phyloP scores from a whole-genome alignment of 35 echinoderm and acorn worm genomes.

The Ophioderma brevispina region DNA sequence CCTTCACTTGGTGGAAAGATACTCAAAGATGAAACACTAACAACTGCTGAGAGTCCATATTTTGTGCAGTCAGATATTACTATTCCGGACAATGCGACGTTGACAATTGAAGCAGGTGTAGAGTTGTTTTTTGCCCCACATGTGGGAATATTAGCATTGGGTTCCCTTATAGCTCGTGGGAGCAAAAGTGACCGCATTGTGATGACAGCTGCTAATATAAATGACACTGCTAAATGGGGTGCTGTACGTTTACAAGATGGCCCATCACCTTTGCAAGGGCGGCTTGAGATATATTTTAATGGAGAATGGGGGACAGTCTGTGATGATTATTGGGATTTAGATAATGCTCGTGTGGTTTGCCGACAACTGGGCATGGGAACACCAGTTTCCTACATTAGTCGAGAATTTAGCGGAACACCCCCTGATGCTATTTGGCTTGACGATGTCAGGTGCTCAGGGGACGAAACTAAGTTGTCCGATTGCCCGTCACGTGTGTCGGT shows the following conservation, averaged over 20 bases:
- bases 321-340: background rate
- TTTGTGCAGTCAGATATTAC: background rate
- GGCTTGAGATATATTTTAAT: conserved; percentile 22
- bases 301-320: conserved; percentile 26
- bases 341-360: conserved; percentile 37
- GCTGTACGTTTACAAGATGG: background rate
- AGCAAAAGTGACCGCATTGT: background rate
- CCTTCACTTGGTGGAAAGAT: background rate
- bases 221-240: background rate
- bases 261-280: background rate
- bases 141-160: background rate
- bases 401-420: background rate
- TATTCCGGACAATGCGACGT: background rate
- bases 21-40: background rate
- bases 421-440: conserved; percentile 42
- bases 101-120: background rate
- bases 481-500: conserved; percentile 15
- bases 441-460: conserved; percentile 33
- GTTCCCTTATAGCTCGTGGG: background rate
- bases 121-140: background rate
- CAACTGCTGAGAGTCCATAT: background rate
- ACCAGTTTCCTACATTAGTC: background rate
- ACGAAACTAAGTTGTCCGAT: conserved; percentile 9
- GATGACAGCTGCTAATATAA: background rate
- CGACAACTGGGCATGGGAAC: conserved; percentile 14